Evolutionary conservation across 1,140 invertebrate species (phyloP), one percentile per base, ranked within the genome.

Genomic region (Drosophila navojoa): DNA sequence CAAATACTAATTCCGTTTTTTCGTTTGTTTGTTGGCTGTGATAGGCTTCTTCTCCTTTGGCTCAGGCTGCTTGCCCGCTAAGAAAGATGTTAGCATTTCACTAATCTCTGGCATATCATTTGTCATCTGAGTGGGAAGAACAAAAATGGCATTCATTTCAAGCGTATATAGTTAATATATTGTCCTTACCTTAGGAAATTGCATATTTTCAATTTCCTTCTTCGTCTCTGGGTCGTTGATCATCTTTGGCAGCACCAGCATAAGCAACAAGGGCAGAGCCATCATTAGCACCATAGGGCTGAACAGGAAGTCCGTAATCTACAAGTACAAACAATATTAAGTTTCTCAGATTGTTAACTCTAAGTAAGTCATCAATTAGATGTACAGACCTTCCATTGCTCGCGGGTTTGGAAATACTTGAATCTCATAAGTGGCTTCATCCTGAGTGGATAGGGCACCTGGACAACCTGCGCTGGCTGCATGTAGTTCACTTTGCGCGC

Each of bases 201-300:
- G 90, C 53, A 98, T 94, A 78, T 98, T 96, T 91, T 98, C 97
- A 93, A 98, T 96, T 94, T 98, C 98, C 94, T 98, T 94, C 95
- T 97, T 95, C 1, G 98, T 97, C 92, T 99, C 98, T 49, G 97
- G 97, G 93, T 99, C 98, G 91, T 98, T 99, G 95, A 99, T 97
- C 94, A 99, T 96, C 93, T 99, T 98, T 9, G 98, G 98, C 77
- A 99, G 92, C 64, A 99, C 93, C 95, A 99, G 96, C 72, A 99
- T 97, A 0, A 99, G 92, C 1, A 99, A 77, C 10, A 99, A 93
- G 1, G 98, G 98, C 54, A 99, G 90, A 25, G 99, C 95, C 98
- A 99, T 99, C 96, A 99, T 99, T 59, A 99, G 94, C 1, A 99
- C 96, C 98, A 99, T 99, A 42, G 98, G 98, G 93, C 97, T 99